phyloP scores from a whole-genome alignment of 2,888 invertebrate species.

The Drosophila affinis region DNA sequence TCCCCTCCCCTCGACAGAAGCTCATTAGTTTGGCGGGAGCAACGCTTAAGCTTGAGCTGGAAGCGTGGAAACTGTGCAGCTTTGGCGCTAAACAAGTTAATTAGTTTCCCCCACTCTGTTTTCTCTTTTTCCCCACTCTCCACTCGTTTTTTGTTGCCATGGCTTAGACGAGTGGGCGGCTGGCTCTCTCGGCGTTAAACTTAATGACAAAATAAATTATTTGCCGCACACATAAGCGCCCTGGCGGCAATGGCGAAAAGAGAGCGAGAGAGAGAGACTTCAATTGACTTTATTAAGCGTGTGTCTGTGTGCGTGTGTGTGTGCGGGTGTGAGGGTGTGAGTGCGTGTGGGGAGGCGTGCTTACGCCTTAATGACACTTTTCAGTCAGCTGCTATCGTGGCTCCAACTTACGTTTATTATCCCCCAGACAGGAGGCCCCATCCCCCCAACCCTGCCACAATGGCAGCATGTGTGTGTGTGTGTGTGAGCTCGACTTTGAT shows the following conservation, averaged over 20 bases:
- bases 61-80: conserved; percentile 56
- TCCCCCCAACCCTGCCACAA: conserved; percentile 4
- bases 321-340: conserved; percentile 15
- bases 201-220: conserved; percentile 80
- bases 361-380: conserved; percentile 61
- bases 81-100: conserved; percentile 76
- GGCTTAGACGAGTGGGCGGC: conserved; percentile 20
- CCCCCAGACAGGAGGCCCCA: conserved; percentile 14
- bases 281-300: conserved; percentile 69
- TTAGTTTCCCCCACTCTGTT: conserved; percentile 65
- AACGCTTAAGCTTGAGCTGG: conserved; percentile 47
- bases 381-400: conserved; percentile 44
- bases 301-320: conserved; percentile 1
- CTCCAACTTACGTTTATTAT: conserved; percentile 55
- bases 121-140: conserved; percentile 18
- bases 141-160: conserved; percentile 48
- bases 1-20: conserved; percentile 15
- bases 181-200: conserved; percentile 61
- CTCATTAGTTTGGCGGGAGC: conserved; percentile 69
- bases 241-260: conserved; percentile 1
- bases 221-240: conserved; percentile 53
- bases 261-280: conserved; percentile 39
- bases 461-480: conserved; percentile 5
- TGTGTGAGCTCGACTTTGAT: conserved; percentile 29
- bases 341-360: conserved; percentile 28